A percentile compares a stretch with the other conserved stretches of the same genome.
These are phyloP conservation scores for Artemia sp. DNA, from an alignment of 2,888 invertebrate species.

Conservation along the genomic window DNA sequence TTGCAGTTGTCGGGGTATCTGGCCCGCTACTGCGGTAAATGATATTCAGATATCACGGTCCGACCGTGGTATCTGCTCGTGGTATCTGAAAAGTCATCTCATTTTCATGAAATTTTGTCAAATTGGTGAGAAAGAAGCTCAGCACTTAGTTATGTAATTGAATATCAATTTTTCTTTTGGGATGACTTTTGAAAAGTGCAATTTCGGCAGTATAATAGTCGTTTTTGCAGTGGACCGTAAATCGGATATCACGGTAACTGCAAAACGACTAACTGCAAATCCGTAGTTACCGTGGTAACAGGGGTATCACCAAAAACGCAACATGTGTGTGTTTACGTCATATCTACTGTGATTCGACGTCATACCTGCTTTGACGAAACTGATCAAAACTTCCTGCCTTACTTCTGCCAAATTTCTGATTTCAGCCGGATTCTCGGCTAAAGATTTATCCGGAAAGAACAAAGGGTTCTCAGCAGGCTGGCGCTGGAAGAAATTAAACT, in stretches of 20 bases:
- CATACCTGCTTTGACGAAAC: too few species aligned
- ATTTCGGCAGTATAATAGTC: conserved; percentile 1
- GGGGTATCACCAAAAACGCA: too few species aligned
- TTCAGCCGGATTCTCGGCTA: too few species aligned
- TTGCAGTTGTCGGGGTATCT: too few species aligned
- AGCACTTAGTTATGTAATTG: not conserved
- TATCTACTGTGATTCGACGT: too few species aligned
- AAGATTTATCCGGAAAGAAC: too few species aligned
- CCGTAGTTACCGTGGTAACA: too few species aligned
- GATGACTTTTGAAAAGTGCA: conserved; percentile 5
- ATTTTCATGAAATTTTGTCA: not conserved
- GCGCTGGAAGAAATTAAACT: too few species aligned
- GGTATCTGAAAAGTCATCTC: not conserved
- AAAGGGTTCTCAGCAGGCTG: too few species aligned
- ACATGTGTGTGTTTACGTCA: too few species aligned
- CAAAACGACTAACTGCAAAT: not conserved
- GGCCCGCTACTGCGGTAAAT: not conserved
- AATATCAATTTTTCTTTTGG: conserved; percentile 1
- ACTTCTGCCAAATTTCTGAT: too few species aligned
- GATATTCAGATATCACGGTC: conserved; percentile 2
- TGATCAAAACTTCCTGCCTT: too few species aligned
- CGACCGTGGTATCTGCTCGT: conserved; percentile 14
- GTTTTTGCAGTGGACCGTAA: conserved; percentile 4
- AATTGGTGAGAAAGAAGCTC: not conserved
- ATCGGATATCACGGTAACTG: conserved; percentile 6